Percentiles rank a stretch among this genome's conserved stretches.
These are phyloP conservation scores for Limonius californicus DNA, from an alignment of 1,140 invertebrate species.

Conservation along the genomic window DNA sequence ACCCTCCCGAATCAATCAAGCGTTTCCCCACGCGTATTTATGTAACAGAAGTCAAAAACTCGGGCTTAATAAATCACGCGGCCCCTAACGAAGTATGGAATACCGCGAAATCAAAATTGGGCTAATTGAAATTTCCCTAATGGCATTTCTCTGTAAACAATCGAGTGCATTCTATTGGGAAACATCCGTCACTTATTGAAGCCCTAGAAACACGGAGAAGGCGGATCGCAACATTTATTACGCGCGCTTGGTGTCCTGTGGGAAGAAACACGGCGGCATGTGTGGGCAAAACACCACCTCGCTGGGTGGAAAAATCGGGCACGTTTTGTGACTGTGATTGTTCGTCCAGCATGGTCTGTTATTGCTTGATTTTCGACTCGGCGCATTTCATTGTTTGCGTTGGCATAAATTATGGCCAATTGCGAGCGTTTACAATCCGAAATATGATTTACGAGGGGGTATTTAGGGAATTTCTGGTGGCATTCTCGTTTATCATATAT, in stretches of 20 bases:
- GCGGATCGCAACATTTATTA: slow-evolving; percentile 23
- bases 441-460: slow-evolving; percentile 4
- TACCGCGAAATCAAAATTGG: slow-evolving; percentile 23
- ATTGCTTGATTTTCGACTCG: slow-evolving; percentile 3
- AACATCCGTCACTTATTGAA: slow-evolving; percentile 37
- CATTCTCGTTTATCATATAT: neutral
- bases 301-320: slow-evolving; percentile 7
- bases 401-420: slow-evolving; percentile 8
- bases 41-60: neutral
- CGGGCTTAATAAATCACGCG: neutral
- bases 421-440: neutral
- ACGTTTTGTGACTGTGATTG: slow-evolving; percentile 8
- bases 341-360: neutral
- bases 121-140: slow-evolving; percentile 41
- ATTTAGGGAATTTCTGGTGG: neutral
- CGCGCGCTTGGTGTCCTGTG: slow-evolving; percentile 16
- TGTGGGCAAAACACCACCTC: slow-evolving; percentile 6
- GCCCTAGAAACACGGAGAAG: slow-evolving; percentile 23
- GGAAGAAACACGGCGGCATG: slow-evolving; percentile 16
- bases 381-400: slow-evolving; percentile 8
- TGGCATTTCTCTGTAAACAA: slow-evolving; percentile 41
- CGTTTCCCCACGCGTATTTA: neutral
- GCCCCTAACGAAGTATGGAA: neutral
- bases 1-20: neutral
- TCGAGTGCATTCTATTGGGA: slow-evolving; percentile 30